Evolutionary conservation across 2,888 invertebrate species (phyloP).

Genomic region (Tethea ocularis): DNA sequence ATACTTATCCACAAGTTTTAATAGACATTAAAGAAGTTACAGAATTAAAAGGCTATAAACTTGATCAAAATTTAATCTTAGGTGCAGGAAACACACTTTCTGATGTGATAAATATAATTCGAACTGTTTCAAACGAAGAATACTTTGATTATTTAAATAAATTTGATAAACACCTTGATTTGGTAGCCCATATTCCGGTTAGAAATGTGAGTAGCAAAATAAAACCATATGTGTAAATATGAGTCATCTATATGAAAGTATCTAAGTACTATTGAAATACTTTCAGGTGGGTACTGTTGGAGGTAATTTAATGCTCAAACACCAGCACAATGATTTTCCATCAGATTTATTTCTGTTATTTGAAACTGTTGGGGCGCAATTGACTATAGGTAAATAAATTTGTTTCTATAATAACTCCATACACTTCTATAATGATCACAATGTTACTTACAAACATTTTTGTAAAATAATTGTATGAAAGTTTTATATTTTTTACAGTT

Average conservation of each 20-base stretch:
- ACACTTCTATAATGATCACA: too few relatives aligned
- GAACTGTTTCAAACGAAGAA: conserved; percentile 50
- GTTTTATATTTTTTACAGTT: background rate
- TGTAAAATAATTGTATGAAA: too few relatives aligned
- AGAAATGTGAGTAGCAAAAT: conserved; percentile 89
- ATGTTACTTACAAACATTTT: too few relatives aligned
- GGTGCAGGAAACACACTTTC: conserved; percentile 66
- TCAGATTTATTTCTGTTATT: conserved; percentile 86
- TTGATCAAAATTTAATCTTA: conserved; percentile 66
- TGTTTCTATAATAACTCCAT: too few relatives aligned
- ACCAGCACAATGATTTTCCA: conserved; percentile 85
- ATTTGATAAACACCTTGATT: conserved; percentile 86
- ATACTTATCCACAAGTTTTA: conserved; percentile 55
- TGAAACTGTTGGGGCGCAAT: conserved; percentile 50
- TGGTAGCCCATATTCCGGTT: conserved; percentile 88
- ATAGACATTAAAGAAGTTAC: conserved; percentile 66
- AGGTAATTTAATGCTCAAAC: conserved; percentile 88
- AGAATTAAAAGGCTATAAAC: conserved; percentile 54
- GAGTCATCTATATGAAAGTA: background rate
- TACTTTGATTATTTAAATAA: conserved; percentile 85
- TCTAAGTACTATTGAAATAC: background rate
- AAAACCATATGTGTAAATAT: too few relatives aligned
- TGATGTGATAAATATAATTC: conserved; percentile 70
- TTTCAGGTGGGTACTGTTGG: conserved; percentile 85
- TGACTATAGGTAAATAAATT: conserved; percentile 45